A percentile compares a stretch with the other conserved stretches of the same genome.
Evolutionary conservation across 1,140 invertebrate species (phyloP).

Genomic region (Nymphalis io): DNA sequence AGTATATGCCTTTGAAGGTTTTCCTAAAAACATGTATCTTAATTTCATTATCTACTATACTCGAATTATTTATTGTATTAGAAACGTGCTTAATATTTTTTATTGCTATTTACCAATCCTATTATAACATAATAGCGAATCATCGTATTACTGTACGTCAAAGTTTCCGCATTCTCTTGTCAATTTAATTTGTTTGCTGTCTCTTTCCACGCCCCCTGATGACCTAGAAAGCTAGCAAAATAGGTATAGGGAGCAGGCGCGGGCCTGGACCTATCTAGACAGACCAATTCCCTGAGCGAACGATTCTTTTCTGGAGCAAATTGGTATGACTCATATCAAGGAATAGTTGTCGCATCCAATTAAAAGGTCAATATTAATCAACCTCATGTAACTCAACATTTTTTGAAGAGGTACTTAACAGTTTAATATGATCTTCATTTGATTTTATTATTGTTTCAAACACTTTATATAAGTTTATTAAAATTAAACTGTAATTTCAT

Average conservation of each 20-base stretch:
- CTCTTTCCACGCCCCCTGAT: slow-evolving; percentile 47
- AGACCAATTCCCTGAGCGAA: slow-evolving; percentile 27
- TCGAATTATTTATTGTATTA: neutral
- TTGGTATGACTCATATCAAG: neutral
- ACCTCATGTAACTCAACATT: neutral
- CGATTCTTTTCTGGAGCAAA: slow-evolving; percentile 14
- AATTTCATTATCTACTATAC: neutral
- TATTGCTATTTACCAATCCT: slow-evolving; percentile 13
- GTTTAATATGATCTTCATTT: neutral
- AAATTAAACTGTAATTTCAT: no score
- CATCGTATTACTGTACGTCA: slow-evolving; percentile 29
- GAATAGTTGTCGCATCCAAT: slow-evolving; percentile 18
- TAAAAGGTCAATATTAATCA: slow-evolving; percentile 34
- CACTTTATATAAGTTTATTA: no score
- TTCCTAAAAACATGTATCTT: neutral
- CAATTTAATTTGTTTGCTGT: slow-evolving; percentile 40
- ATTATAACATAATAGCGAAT: slow-evolving; percentile 18
- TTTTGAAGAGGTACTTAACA: neutral
- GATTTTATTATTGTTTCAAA: no score
- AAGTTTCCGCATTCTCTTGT: slow-evolving; percentile 32
- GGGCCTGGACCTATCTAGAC: slow-evolving; percentile 42
- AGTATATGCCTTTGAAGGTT: slow-evolving; percentile 11
- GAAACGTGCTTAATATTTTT: neutral
- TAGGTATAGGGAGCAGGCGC: slow-evolving; percentile 54
- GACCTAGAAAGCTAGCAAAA: slow-evolving; percentile 56